These are phyloP conservation scores for Diarsia rubi DNA, from an alignment of 2,888 invertebrate genomes.

Conservation along the genomic window DNA sequence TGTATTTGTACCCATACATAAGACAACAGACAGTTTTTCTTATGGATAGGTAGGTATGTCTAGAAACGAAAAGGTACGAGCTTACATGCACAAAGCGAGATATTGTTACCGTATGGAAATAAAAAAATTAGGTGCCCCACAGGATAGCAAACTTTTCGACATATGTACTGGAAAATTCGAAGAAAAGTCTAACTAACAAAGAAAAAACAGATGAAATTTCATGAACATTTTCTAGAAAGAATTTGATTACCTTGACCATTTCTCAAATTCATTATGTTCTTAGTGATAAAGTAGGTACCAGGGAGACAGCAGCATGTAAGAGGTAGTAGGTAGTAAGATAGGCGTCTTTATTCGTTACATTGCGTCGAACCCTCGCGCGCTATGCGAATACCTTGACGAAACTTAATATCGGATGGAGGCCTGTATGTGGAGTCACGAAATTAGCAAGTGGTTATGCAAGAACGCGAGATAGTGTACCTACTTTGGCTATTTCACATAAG, in stretches of 20 bases:
- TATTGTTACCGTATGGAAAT: not conserved
- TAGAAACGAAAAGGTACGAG: not conserved
- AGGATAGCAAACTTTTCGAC: not conserved
- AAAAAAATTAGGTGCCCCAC: not conserved
- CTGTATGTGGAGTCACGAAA: constrained; percentile 40
- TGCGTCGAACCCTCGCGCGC: constrained; percentile 53
- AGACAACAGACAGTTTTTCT: not conserved
- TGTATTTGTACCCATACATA: not conserved
- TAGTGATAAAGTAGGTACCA: constrained; percentile 11
- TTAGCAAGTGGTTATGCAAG: not conserved
- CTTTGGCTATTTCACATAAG: no score
- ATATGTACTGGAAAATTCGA: no score
- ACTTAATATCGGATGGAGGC: constrained; percentile 64
- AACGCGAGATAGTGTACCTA: not conserved
- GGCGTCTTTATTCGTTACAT: constrained; percentile 59
- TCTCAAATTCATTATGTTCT: not conserved
- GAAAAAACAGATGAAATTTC: no score
- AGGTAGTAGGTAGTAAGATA: constrained; percentile 45
- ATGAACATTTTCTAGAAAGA: not conserved
- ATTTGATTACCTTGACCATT: not conserved
- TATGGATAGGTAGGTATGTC: no score
- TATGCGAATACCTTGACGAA: constrained; percentile 66
- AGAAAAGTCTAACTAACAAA: not conserved
- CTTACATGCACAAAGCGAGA: not conserved
- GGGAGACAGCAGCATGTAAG: constrained; percentile 17